Evolutionary conservation across 2,888 invertebrate species (phyloP), one percentile per base, ranked within the genome.

Genomic region (Lasioglossum vierecki): DNA sequence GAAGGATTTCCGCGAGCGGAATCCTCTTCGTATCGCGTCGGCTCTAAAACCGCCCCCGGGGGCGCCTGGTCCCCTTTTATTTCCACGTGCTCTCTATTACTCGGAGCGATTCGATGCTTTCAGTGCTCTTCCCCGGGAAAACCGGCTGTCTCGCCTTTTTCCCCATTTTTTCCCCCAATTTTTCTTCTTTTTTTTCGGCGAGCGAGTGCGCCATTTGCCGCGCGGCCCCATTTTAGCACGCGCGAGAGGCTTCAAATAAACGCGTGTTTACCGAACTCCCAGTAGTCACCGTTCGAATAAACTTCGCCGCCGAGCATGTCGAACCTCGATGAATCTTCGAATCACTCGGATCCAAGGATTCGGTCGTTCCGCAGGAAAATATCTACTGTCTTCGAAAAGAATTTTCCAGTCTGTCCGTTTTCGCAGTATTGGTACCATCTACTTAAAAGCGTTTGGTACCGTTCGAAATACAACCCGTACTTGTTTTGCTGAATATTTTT

Each of bases 41-140:
- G 44, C 53, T 76, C 66, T 73, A 35, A 39, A 83, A 83, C 70
- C 68, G 22, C 76, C 76, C 74, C 57, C 35, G 5, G 73, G 79
- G 83, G 30, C 84, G 15, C 49, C 39, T 57, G 63, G 11, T 22
- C 49, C 49, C 53, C 72, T 73, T 79, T 83, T 77, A 74, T 63
- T 83, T 74, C 70, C n/a, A 44, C 60, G 13, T 13, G 73, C 68
- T 81, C 57, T 71, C 72, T 80, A 74, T 83, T 74, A 70, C 79
- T 60, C 30, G 60, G 18, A 74, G 76, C 79, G 35, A 74, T 79
- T 70, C 85, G 60, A 30, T 35, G 83, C 74, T 84, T 63, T 74
- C 66, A 15, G 68, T 41, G 44, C 53, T 26, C 18, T 15, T 22
- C 39, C 6, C 13, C 13, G 18, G 60, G 41, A 15, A 66, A 35